phyloP scores from a whole-genome alignment of 2,888 invertebrate genomes.

The Mythimna vitellina region DNA sequence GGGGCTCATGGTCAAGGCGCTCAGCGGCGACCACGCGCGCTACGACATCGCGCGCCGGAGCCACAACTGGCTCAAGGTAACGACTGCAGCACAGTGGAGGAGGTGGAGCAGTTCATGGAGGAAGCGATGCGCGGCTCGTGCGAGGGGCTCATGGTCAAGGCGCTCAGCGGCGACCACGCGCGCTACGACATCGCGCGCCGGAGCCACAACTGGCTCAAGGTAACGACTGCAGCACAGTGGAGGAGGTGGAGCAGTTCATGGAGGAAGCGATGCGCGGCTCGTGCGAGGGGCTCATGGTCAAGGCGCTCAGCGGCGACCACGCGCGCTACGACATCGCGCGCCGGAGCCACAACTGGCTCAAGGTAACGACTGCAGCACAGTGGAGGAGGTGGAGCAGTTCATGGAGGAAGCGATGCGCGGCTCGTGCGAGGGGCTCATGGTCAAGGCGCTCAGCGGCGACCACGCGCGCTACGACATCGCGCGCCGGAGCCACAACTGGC shows the following conservation, averaged over 20 bases:
- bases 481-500: conserved; percentile 97
- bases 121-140: conserved; percentile 98
- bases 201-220: conserved; percentile 98
- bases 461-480: conserved; percentile 97
- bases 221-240: conserved; percentile 86
- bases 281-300: conserved; percentile 95
- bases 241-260: conserved; percentile 98
- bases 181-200: conserved; percentile 83
- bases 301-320: conserved; percentile 92
- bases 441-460: conserved; percentile 92
- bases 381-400: conserved; percentile 98
- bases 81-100: conserved; percentile 91
- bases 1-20: conserved; percentile 99
- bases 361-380: conserved; percentile 84
- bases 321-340: too few relatives aligned
- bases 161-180: conserved; percentile 95
- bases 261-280: conserved; percentile 97
- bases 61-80: conserved; percentile 91
- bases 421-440: conserved; percentile 97
- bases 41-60: conserved; percentile 97
- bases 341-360: conserved; percentile 98
- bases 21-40: conserved; percentile 95
- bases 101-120: conserved; percentile 98
- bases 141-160: conserved; percentile 99
- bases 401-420: conserved; percentile 97